These are phyloP conservation scores for Drosophila fuyamai DNA, from an alignment of 1,140 invertebrate genomes.

Conservation along the genomic window DNA sequence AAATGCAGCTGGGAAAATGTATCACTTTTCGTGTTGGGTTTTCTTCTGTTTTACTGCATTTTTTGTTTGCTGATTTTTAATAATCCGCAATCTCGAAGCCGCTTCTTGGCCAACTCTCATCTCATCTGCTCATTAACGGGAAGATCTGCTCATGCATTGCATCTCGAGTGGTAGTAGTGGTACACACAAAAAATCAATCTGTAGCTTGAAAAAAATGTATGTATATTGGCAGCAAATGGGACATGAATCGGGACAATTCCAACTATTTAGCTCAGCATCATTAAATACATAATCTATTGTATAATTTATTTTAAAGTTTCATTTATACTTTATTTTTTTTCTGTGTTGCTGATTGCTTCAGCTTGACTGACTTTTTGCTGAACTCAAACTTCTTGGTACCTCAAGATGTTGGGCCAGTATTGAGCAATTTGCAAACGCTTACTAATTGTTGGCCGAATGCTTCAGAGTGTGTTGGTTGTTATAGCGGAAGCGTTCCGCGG, in stretches of 20 bases:
- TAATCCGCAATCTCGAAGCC: conserved; percentile 45
- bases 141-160: conserved; percentile 53
- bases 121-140: conserved; percentile 49
- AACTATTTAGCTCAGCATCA: no score
- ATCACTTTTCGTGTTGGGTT: conserved; percentile 10
- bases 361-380: conserved; percentile 40
- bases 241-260: no score
- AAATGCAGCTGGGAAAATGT: conserved; percentile 30
- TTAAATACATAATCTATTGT: no score
- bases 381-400: conserved; percentile 59
- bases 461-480: conserved; percentile 20
- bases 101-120: conserved; percentile 43
- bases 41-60: conserved; percentile 5
- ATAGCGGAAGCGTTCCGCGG: conserved; percentile 36
- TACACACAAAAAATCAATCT: neutral
- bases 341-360: conserved; percentile 31
- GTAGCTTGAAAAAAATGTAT: no score
- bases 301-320: neutral
- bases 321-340: neutral
- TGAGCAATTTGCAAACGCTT: conserved; percentile 35
- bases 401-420: conserved; percentile 38
- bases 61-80: conserved; percentile 21
- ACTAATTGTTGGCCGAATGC: conserved; percentile 52
- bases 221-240: no score
- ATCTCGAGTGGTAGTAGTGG: conserved; percentile 23